These are phyloP conservation scores for Rhinella marina DNA, from an alignment of 2,797 vertebrate species.

Conservation along the genomic window DNA sequence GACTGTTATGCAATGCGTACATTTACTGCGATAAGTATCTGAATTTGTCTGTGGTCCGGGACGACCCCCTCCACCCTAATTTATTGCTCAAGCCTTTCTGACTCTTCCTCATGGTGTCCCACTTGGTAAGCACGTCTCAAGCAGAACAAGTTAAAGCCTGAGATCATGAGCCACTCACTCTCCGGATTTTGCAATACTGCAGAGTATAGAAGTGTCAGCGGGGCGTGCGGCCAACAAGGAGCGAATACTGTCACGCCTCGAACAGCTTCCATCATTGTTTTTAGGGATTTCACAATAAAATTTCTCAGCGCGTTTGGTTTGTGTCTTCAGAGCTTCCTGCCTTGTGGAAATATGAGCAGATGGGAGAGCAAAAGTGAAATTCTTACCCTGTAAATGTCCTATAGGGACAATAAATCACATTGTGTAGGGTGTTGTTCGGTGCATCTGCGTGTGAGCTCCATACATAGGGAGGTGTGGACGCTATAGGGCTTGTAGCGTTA, in stretches of 20 bases:
- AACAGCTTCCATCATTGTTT: conserved; percentile 68
- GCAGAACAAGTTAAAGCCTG: conserved; percentile 64
- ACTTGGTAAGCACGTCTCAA: conserved; percentile 27
- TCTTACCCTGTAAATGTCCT: conserved; percentile 71
- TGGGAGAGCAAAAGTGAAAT: conserved; percentile 69
- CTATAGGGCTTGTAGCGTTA: neutral
- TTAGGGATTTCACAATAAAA: conserved; percentile 66
- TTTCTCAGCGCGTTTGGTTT: conserved; percentile 64
- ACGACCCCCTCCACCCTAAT: conserved; percentile 54
- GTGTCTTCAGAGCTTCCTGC: conserved; percentile 71
- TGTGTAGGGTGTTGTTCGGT: conserved; percentile 44
- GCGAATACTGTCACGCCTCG: conserved; percentile 61
- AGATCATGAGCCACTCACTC: conserved; percentile 64
- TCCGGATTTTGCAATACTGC: conserved; percentile 63
- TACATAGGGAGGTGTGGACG: neutral
- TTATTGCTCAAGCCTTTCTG: conserved; percentile 51
- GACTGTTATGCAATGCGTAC: neutral
- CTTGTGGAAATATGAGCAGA: conserved; percentile 71
- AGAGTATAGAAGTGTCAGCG: conserved; percentile 59
- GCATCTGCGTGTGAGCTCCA: conserved; percentile 46
- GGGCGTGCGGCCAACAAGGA: conserved; percentile 56
- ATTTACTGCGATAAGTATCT: neutral
- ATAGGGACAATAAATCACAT: conserved; percentile 46
- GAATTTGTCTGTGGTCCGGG: conserved; percentile 26
- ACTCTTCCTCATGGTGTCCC: conserved; percentile 22